Evolutionary conservation across 2,797 vertebrate species (phyloP).

Genomic region (Benthosema pterotum): DNA sequence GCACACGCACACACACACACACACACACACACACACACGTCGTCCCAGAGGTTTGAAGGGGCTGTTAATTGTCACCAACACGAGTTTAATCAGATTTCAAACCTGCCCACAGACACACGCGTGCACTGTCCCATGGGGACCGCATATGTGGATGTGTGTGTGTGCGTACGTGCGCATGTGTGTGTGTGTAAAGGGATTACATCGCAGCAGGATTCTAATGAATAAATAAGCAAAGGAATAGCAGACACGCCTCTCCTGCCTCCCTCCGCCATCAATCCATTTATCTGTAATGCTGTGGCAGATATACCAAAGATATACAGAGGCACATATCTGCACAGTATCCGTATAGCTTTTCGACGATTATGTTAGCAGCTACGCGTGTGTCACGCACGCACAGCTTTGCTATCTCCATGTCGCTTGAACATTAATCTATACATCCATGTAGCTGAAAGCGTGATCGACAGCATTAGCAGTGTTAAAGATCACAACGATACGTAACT

Average conservation of each 20-base stretch:
- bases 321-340: too few relatives aligned
- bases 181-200: conserved; percentile 40
- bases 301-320: too few relatives aligned
- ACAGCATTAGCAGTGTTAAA: too few relatives aligned
- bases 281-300: conserved; percentile 6
- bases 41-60: conserved; percentile 76
- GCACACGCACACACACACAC: conserved; percentile 25
- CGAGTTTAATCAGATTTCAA: conserved; percentile 94
- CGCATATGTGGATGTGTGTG: conserved; percentile 81
- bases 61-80: conserved; percentile 98
- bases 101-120: conserved; percentile 72
- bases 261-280: conserved; percentile 3
- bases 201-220: conserved; percentile 54
- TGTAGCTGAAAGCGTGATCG: too few relatives aligned
- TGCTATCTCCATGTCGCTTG: too few relatives aligned
- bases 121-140: conserved; percentile 73
- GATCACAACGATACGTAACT: too few relatives aligned
- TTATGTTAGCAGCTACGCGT: too few relatives aligned
- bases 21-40: conserved; percentile 44
- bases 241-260: background rate
- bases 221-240: conserved; percentile 61
- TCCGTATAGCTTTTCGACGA: too few relatives aligned
- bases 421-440: too few relatives aligned
- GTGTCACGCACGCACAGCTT: too few relatives aligned
- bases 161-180: conserved; percentile 10